Base-by-base conservation (phyloP, 2,888 invertebrate species). In the Pristionchus fissidentatus region DNA sequence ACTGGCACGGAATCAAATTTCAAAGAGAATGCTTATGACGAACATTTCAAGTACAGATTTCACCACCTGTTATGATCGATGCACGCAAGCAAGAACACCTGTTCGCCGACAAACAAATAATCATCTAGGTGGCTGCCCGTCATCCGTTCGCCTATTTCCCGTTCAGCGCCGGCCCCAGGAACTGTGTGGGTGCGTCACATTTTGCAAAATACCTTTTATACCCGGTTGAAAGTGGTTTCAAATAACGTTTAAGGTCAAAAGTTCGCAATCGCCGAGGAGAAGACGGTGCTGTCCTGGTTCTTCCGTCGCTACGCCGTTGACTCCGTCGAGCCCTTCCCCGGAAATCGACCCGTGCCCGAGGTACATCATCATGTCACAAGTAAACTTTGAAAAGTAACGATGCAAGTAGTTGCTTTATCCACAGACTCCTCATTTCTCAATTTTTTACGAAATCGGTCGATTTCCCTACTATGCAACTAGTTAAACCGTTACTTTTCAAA, bases 101-200 rank as follows among this genome's bases (percentile, higher is more conserved):
- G n/a, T n/a, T n/a, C n/a, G n/a, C n/a, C n/a, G n/a, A n/a, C n/a
- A n/a, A n/a, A n/a, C n/a, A n/a, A n/a, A n/a, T n/a, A n/a, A n/a
- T n/a, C n/a, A n/a, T n/a, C n/a, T n/a, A 70, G 70, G 70, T 77
- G 10, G 81, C 85, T 3, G 89, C 90, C 26, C 88, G 93, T 55
- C 93, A 93, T 86, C 93, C 94, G 0, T 94, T 89, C 88, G 90
- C 93, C 32, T 94, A 92, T 87, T 90, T 94, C 32, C 94, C 94
- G 3, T 94, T 94, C 89, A 93, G 93, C 41, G 94, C 93, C 55
- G 94, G 94, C 10, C 90, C 92, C 0, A 89, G 94, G 26, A 94
- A 94, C 88, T 94, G 94, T 85, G 93, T 94, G 46, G 94, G 90
- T 87, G 26, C 38, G 38, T 7, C 38, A 38, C 1, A 22, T 3